Conservation (phyloP, 2,797 vertebrate species). For the Sphenodon punctatus region DNA sequence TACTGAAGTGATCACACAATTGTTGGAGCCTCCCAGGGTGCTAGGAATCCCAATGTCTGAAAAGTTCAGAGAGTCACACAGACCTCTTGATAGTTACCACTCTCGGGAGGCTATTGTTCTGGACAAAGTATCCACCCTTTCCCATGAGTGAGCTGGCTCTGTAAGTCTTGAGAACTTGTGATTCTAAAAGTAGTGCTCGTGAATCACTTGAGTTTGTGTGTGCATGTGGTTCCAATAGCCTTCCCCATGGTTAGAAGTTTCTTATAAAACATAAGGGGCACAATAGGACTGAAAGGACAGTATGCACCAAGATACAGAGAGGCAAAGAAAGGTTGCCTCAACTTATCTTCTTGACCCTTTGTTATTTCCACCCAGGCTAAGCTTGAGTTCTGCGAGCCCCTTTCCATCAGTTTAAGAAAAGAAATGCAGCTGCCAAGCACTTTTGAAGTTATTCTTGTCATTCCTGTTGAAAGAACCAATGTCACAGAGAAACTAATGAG, state of each 20-base stretch:
- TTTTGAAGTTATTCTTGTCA: slow-evolving; percentile 5
- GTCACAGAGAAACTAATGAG: slow-evolving; percentile 34
- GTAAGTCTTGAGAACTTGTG: neutral
- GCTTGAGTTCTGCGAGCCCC: slow-evolving; percentile 9
- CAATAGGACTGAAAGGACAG: neutral
- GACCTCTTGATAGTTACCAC: too few relatives aligned
- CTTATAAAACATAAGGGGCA: neutral
- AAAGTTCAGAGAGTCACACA: too few relatives aligned
- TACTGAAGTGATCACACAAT: too few relatives aligned
- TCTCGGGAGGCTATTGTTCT: too few relatives aligned
- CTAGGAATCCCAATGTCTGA: too few relatives aligned
- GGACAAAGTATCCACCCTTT: too few relatives aligned
- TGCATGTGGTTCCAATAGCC: accelerated
- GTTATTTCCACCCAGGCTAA: slow-evolving; percentile 10
- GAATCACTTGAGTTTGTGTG: neutral
- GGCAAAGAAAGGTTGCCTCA: neutral
- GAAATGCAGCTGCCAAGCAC: slow-evolving; percentile 28
- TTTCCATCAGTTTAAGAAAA: slow-evolving; percentile 29
- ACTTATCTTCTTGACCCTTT: slow-evolving; percentile 26
- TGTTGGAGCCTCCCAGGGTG: too few relatives aligned
- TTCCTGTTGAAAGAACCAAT: slow-evolving; percentile 20
- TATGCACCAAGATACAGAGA: neutral
- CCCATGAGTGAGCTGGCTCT: too few relatives aligned
- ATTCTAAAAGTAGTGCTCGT: neutral
- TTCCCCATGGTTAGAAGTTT: neutral